Evolutionary conservation across 2,797 vertebrate species (phyloP), one percentile per base, ranked within the genome.

Genomic region (Lacerta agilis): DNA sequence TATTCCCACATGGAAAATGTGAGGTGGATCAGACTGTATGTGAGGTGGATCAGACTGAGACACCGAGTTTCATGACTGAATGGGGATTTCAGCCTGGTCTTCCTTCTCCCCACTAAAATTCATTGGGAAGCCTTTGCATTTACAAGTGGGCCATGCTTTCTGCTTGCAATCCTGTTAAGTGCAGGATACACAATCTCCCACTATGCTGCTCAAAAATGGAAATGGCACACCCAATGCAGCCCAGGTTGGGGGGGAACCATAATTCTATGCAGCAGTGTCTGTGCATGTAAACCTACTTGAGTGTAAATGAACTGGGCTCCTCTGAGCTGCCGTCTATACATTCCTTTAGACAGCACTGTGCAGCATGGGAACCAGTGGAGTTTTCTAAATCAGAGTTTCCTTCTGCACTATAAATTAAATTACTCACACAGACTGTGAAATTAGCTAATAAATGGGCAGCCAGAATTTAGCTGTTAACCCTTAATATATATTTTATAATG

Each of bases 341-440:
- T 41, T 17, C 55, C 11, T 61, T 43, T 20, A 61, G 38, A 73
- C 8, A 86, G 27, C 8, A 73, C 89, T 79, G 15, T 77, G 64
- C 41, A 64, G 2, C 79, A 66, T 64, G 45, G n/a, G 45, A 87
- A 86, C 20, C 18, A 69, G 1, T 81, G 5, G 11, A 90, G 85
- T 79, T 1, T 86, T 1, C 13, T 77, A 4, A 41, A 66, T 45
- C 41, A 64, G 82, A 67, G 7, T 77, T 83, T 90, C 61, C 43
- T 85, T 76, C 79, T 61, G n/a, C 73, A 3, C 66, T 18, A 77
- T 64, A 89, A 89, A 88, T 88, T 81, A 90, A 87, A 87, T 85
- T 82, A 77, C 73, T 38, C 45, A 75, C 41, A 5, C 36, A 82
- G 78, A 23, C 72, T 85, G 64, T 89, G 89, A 88, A 90, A 78